These are phyloP conservation scores for Lutjanus campechanus DNA, from an alignment of 2,797 vertebrate genomes.

Conservation along the genomic window DNA sequence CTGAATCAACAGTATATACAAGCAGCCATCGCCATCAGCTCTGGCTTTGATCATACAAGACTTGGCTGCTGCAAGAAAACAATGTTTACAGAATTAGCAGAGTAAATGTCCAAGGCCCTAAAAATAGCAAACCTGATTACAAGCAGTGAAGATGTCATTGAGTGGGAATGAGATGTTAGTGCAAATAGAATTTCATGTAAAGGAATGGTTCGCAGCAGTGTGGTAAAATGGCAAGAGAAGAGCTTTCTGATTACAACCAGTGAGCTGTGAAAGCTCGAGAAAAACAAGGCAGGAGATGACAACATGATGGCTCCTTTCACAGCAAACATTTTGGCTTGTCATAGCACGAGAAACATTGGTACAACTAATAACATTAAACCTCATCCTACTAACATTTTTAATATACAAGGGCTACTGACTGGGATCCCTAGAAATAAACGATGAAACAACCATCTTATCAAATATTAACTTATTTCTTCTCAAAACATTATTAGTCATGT, in stretches of 20 bases:
- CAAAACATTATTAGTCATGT: no score
- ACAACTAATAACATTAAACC: background rate
- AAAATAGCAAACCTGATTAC: constrained; percentile 74
- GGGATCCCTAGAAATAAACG: no score
- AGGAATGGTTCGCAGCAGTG: constrained; percentile 43
- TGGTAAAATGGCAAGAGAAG: constrained; percentile 44
- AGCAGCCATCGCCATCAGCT: constrained; percentile 66
- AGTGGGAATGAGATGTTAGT: constrained; percentile 58
- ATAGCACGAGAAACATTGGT: constrained; percentile 6
- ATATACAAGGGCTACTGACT: no score
- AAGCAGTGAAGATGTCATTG: constrained; percentile 67
- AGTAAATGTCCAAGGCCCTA: constrained; percentile 68
- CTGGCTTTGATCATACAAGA: constrained; percentile 77
- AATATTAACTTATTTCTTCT: no score
- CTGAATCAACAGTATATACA: constrained; percentile 84
- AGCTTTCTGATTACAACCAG: constrained; percentile 65
- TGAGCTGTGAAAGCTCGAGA: constrained; percentile 41
- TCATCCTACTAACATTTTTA: no score
- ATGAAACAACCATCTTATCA: no score
- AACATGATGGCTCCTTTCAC: constrained; percentile 20
- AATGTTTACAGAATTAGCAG: constrained; percentile 74
- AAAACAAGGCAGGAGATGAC: constrained; percentile 15
- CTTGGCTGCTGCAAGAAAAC: constrained; percentile 71
- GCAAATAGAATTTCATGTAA: constrained; percentile 59
- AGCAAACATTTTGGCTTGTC: constrained; percentile 21